Base-by-base conservation (phyloP, 2,797 vertebrate species). In the Potorous gilbertii region DNA sequence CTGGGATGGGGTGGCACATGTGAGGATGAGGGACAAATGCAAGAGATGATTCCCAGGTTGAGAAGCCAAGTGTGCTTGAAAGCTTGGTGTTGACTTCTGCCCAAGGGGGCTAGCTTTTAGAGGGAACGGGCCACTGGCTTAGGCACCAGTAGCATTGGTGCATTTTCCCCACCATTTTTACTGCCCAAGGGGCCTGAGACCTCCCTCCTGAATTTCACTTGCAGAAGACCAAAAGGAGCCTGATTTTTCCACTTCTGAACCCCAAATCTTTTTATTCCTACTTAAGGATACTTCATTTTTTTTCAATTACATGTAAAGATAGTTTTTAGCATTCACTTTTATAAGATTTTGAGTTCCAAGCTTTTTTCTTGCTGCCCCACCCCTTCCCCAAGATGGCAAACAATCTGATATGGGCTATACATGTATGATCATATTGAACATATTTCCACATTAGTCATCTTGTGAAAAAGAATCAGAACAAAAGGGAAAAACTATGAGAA, bases 61-160 rank as follows among this genome's bases (percentile, higher is more conserved):
- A 87, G 40, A 24, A 18, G 5, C n/a, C 6, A 0, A 0, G 16
- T 16, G 13, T 6, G 62, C 5, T 16, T 1, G 0, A n/a, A 34
- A 66, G 13, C 62, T 14, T 8, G 62, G 34, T 21, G 13, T 34
- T n/a, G 62, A 74, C 62, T 66, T 66, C 16, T 8, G 34, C 62
- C 62, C 34, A n/a, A 40, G 29, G 16, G n/a, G 66, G 14, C 6
- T n/a, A 81, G n/a, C 18, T 81, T 81, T 24, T n/a, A 81, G 18
- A 50, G 40, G 31, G 59, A 31, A 31, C n/a, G 16, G n/a, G 66
- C n/a, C 66, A 21, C 66, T 40, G 34, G 16, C 14, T 8, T 21
- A 9, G 5, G 14, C n/a, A 40, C 74, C 40, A 40, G n/a, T 21
- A 74, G n/a, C 3, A 40, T 74, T 40, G 66, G 66, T 74, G n/a